These are phyloP conservation scores for Solen grandis DNA, from an alignment of 1,140 invertebrate species.

Conservation along the genomic window DNA sequence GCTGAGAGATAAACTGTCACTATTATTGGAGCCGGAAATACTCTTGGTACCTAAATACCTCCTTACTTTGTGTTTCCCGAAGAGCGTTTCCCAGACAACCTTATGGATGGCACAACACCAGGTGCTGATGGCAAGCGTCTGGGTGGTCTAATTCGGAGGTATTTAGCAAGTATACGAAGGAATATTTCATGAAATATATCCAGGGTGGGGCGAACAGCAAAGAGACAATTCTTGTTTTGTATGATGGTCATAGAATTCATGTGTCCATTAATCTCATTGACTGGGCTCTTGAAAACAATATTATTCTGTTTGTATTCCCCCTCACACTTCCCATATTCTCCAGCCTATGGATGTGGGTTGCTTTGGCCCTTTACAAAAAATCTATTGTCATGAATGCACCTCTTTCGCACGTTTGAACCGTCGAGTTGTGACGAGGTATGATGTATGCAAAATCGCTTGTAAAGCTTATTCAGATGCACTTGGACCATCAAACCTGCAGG, in stretches of 20 bases:
- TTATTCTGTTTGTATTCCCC: not conserved
- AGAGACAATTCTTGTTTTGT: not conserved
- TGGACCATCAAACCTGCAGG: not conserved
- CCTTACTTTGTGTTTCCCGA: conserved; percentile 1
- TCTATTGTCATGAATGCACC: not conserved
- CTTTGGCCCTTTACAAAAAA: too few species aligned
- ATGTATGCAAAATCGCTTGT: too few species aligned
- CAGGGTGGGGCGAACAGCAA: not conserved
- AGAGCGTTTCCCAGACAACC: not conserved
- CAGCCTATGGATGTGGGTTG: not conserved
- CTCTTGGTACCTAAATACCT: not conserved
- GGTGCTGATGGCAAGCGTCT: not conserved
- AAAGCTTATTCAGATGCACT: not conserved
- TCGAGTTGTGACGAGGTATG: not conserved
- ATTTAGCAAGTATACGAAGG: conserved; percentile 3
- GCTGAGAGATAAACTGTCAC: conserved; percentile 8
- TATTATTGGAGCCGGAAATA: not conserved
- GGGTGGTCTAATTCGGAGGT: conserved; percentile 1
- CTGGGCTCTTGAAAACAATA: conserved; percentile 4
- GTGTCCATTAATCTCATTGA: not conserved
- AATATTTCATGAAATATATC: not conserved
- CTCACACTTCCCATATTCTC: too few species aligned
- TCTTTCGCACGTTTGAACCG: not conserved
- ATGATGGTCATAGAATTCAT: conserved; percentile 25
- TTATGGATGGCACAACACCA: not conserved